These are phyloP conservation scores for Eurystomus glaucurus DNA, from an alignment of 2,797 vertebrate genomes.

Conservation along the genomic window DNA sequence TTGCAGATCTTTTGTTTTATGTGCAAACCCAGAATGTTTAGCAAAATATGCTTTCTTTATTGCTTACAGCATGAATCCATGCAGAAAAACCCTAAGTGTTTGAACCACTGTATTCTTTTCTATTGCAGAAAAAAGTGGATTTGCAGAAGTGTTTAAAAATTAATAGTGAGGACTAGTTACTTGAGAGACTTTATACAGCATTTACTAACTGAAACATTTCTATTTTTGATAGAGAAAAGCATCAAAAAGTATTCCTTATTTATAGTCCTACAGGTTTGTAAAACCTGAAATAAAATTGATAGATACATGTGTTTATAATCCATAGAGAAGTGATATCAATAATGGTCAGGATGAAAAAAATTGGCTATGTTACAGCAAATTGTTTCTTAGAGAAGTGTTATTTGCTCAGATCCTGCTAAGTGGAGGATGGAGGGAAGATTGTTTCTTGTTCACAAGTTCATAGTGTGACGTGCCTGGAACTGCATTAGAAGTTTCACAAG, in stretches of 20 bases:
- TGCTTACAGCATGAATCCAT: neutral
- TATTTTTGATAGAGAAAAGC: neutral
- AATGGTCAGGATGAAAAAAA: neutral
- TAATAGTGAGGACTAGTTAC: neutral
- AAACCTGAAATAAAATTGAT: neutral
- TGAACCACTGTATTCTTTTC: neutral
- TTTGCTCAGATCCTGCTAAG: neutral
- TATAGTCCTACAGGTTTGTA: neutral
- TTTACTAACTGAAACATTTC: neutral
- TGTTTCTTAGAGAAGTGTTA: neutral
- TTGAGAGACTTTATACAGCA: neutral
- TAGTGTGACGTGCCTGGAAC: neutral
- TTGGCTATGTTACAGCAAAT: accelerated
- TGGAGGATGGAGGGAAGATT: neutral
- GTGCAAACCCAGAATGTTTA: neutral
- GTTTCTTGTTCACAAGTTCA: neutral
- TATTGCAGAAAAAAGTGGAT: neutral
- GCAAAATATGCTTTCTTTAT: neutral
- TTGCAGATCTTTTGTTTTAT: neutral
- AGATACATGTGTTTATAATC: neutral
- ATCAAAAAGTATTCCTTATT: neutral
- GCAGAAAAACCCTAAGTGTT: neutral
- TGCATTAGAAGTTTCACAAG: neutral
- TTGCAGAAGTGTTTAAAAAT: neutral
- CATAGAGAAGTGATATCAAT: accelerated